Evolutionary conservation across 2,797 vertebrate genomes (phyloP), one percentile per base, ranked within the genome.

Genomic region (Crossoptilon crossoptilon): DNA sequence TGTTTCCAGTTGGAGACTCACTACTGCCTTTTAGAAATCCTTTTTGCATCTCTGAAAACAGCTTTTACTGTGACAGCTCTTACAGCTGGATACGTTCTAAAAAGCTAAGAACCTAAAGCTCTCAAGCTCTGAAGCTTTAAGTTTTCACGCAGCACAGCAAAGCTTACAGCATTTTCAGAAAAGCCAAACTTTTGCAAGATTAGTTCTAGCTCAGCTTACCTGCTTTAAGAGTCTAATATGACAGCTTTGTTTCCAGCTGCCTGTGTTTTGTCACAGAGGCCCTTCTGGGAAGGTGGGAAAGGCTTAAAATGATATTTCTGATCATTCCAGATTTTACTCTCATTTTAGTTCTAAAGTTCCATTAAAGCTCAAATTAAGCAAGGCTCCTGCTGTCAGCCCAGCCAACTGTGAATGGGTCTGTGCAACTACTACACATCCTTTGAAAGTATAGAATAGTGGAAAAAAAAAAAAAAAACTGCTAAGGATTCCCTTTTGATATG

Each of bases 341-440:
- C 44, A 53, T 95, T 71, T 88, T 85, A 64, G 29, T 86, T 95
- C 62, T 96, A 93, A 96, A 88, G 39, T 95, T 81, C 92, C 76
- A 95, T 97, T 97, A 96, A 96, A 94, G 84, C 95, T 95, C 91
- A 97, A 97, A 97, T 97, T 97, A 97, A 97, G 79, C 77, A 95
- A 95, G 91, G 24, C 44, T 94, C 96, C 95, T 33, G 90, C 96
- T 95, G 97, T 90, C 95, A 91, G 70, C 83, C 74, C 92, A 95
- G 91, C 94, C 96, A 94, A 35, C 90, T 87, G 72, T 87, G 95
- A 96, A 96, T 69, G 81, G 81, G 93, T 94, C 91, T 95, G 76
- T 76, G 70, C 83, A 96, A 97, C 88, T 93, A 71, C 91, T 97
- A 71, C 33, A 75, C 72, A 78, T 75, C 44, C 76, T 97, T 97